Evolutionary conservation across 2,113 vertebrate species (phyloP), one percentile per base, ranked within the genome.

Genomic region (Xenopus tropicalis): DNA sequence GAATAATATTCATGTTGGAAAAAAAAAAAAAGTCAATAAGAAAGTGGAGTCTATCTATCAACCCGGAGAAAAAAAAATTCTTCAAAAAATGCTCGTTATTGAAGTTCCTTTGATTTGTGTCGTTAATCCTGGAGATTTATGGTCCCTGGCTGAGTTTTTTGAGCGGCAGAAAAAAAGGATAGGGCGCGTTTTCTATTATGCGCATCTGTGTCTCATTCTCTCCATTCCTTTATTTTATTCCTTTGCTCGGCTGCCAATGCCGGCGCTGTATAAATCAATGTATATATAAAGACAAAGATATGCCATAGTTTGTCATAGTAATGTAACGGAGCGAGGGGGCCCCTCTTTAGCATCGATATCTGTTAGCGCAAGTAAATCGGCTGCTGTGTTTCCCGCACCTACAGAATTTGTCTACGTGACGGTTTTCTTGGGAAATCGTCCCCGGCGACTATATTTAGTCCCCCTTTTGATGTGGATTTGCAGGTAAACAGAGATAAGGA

Each of bases 81-180:
- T 37, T 37, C 6, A 37, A 37, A 37, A 37, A 37, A 37, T 9
- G 29, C 51, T 56, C 52, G 71, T 72, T 73, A 66, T 58, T 73
- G 71, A 66, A 73, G 62, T 66, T 73, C 37, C 62, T 54, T 19
- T 66, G 71, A 73, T 66, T 24, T 24, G 12, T 29, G 48, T 43
- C 52, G 52, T 73, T 73, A 66, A 64, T 73, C 71, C 66, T 11
- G 52, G 64, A 73, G 71, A 73, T 73, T 73, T 58, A 73, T 73
- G 71, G 66, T 24, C 51, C 52, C 71, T 66, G 22, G 48, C 64
- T 72, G 71, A 43, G 24, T 46, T 73, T 73, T 73, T 58, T 42
- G 65, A 29, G 20, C 42, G 29, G 29, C 29, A 37, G 29, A 37
- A 37, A 3, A 37, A 37, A 3, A 37, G 29, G 29, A 37, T 37